Conservation (phyloP, 2,797 vertebrate genomes). For the Kryptopterus vitreolus region DNA sequence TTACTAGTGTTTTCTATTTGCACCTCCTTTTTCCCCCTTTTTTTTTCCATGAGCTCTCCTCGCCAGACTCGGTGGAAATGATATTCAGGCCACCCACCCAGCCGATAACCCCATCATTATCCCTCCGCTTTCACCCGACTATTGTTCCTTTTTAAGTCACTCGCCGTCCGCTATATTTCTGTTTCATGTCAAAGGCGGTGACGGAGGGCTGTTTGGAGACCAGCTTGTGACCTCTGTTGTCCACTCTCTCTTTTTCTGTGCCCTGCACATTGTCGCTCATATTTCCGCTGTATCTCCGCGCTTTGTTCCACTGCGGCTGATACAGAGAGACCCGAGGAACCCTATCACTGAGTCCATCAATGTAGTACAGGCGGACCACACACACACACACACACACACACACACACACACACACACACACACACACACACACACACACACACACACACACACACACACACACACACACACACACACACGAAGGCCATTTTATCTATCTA, state of each 20-base stretch:
- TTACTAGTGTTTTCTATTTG: constrained; percentile 8
- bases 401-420: constrained; percentile 26
- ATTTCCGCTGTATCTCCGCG: constrained; percentile 45
- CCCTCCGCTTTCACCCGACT: constrained; percentile 52
- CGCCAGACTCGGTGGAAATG: constrained; percentile 55
- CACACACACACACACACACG: not conserved
- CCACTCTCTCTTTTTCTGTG: constrained; percentile 30
- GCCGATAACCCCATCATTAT: constrained; percentile 63
- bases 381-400: constrained; percentile 50
- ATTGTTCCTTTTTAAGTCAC: constrained; percentile 61
- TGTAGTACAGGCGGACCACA: constrained; percentile 60
- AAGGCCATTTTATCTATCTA: too few relatives aligned
- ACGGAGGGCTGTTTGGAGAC: constrained; percentile 54
- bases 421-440: constrained; percentile 43
- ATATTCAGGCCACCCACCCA: constrained; percentile 63
- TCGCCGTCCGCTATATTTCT: constrained; percentile 60
- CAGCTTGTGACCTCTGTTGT: constrained; percentile 53
- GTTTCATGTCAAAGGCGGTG: constrained; percentile 53
- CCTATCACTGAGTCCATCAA: constrained; percentile 62
- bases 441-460: constrained; percentile 20
- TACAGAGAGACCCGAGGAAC: constrained; percentile 46
- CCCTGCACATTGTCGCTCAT: constrained; percentile 47
- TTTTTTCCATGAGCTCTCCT: constrained; percentile 52
- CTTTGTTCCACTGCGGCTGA: constrained; percentile 51
- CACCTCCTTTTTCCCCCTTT: constrained; percentile 38